Conservation (phyloP, 1,140 invertebrate genomes). For the Lerema accius region DNA sequence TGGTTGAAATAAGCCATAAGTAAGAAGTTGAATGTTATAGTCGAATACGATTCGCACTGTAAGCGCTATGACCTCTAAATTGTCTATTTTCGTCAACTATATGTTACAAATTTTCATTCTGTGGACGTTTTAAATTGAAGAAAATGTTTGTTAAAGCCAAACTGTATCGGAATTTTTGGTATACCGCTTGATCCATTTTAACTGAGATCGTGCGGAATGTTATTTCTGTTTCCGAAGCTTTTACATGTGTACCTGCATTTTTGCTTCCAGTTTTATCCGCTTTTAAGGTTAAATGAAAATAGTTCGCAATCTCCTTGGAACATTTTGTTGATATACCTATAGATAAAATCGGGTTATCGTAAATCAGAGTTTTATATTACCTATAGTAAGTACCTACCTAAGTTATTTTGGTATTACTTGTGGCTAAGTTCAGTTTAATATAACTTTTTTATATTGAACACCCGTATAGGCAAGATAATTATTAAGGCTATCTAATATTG, state of each 20-base stretch:
- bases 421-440: too few species aligned
- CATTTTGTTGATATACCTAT: slow-evolving; percentile 1
- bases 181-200: slow-evolving; percentile 16
- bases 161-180: slow-evolving; percentile 17
- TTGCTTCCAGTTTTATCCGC: slow-evolving; percentile 19
- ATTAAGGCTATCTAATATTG: too few species aligned
- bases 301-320: slow-evolving; percentile 6
- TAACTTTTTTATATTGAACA: too few species aligned
- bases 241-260: slow-evolving; percentile 20
- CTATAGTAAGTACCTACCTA: too few species aligned
- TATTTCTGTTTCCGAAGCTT: slow-evolving; percentile 7
- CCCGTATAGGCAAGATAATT: too few species aligned
- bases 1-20: too few species aligned
- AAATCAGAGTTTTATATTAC: neutral
- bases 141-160: slow-evolving; percentile 11
- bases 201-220: slow-evolving; percentile 12
- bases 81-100: too few species aligned
- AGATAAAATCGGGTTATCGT: neutral
- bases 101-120: too few species aligned
- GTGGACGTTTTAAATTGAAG: neutral
- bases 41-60: too few species aligned
- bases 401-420: too few species aligned
- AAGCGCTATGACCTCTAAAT: too few species aligned
- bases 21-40: too few species aligned
- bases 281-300: slow-evolving; percentile 25